These are phyloP conservation scores for Apotomis betuletana DNA, from an alignment of 2,888 invertebrate genomes.

Conservation along the genomic window DNA sequence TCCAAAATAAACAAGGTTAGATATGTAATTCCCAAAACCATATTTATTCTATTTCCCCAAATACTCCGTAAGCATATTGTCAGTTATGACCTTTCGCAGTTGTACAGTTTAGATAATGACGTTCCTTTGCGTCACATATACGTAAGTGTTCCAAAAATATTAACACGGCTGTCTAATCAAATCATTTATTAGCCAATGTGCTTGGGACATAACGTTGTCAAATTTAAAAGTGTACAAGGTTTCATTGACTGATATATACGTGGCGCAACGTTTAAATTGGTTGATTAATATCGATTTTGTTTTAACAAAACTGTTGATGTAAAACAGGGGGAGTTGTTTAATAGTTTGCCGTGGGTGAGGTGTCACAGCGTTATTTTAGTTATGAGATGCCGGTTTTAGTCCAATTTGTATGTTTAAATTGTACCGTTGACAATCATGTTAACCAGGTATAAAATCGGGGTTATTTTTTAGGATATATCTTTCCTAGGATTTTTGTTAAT, in stretches of 20 bases:
- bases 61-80: constrained; percentile 3
- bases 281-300: constrained; percentile 38
- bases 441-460: neutral
- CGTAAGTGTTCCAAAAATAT: constrained; percentile 65
- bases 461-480: neutral
- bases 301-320: constrained; percentile 35
- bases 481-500: too few relatives aligned
- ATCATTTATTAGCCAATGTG: constrained; percentile 57
- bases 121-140: constrained; percentile 55
- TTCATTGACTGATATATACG: constrained; percentile 42
- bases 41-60: neutral
- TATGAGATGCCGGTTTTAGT: constrained; percentile 20
- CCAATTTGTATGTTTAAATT: constrained; percentile 19
- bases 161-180: constrained; percentile 62
- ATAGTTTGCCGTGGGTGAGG: constrained; percentile 5
- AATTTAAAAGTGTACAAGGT: constrained; percentile 41
- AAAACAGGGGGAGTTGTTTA: constrained; percentile 20
- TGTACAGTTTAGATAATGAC: constrained; percentile 49
- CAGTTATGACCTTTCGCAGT: constrained; percentile 7
- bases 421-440: constrained; percentile 5
- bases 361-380: constrained; percentile 20
- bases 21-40: neutral
- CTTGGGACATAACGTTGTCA: constrained; percentile 40
- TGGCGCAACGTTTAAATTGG: constrained; percentile 24
- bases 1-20: too few relatives aligned